Evolutionary conservation across 2,888 invertebrate species (phyloP), one percentile per base, ranked within the genome.

Genomic region (Liodrosophila aerea): DNA sequence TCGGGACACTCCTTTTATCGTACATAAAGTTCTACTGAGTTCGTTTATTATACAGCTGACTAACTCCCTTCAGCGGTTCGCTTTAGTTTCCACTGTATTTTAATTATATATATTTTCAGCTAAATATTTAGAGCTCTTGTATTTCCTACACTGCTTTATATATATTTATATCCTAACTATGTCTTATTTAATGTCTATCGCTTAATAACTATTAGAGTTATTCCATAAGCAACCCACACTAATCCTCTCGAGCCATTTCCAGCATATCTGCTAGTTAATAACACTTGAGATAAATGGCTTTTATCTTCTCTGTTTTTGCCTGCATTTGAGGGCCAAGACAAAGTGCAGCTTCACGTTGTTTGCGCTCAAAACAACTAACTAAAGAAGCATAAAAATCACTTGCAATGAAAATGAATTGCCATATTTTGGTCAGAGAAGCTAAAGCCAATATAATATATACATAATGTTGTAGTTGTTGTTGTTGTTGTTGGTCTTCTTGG

Each of bases 351-450:
- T 50, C 36, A 45, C n/a, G 37, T 22, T 39, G 43, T 51, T 56
- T 56, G 67, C 44, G 52, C 52, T 51, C 31, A 18, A 49, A 37
- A 50, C 11, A 18, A 9, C 11, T 27, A 36, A 22, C 22, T 41
- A 44, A 18, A 29, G 8, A 22, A 11, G 15, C 40, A 22, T 33
- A 50, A 45, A 78, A 76, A 70, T 61, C 50, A 56, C 11, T 59
- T 75, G 66, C 73, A 64, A 11, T 52, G 16, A 72, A 72, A 62
- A 11, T 52, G 16, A 72, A 72, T 59, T 52, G 49, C 30, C 57
- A n/a, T n/a, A 75, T 73, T 73, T 73, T 68, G 73, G 69, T 50
- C 59, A 57, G 54, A 61, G 41, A 12, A 12, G 30, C 12, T 16
- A n/a, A n/a, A n/a, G n/a, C 5, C 22, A 22, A 22, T 22, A 22